These are phyloP conservation scores for Erpobdella octoculata DNA, from an alignment of 2,888 invertebrate species.

Conservation along the genomic window DNA sequence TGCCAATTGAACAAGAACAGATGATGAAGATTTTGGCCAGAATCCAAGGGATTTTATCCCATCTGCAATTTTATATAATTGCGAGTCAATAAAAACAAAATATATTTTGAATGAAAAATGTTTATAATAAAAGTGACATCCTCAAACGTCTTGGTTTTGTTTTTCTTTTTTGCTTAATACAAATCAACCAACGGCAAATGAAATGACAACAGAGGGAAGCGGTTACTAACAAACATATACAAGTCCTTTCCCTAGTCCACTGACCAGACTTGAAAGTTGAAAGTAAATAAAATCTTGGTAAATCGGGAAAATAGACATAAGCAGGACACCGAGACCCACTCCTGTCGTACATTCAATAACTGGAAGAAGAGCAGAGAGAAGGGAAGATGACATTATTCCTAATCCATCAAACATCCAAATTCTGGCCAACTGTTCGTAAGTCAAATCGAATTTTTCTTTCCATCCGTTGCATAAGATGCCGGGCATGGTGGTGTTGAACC, in stretches of 20 bases:
- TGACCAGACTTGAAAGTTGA: slow-evolving; percentile 9
- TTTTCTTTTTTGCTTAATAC: no score
- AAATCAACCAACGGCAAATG: no score
- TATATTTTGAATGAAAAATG: not conserved
- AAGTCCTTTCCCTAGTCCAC: slow-evolving; percentile 23
- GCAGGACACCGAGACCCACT: slow-evolving; percentile 11
- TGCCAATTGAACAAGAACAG: slow-evolving; percentile 14
- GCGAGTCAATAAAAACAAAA: no score
- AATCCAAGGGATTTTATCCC: not conserved
- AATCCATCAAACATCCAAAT: slow-evolving; percentile 26
- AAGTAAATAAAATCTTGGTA: slow-evolving; percentile 6
- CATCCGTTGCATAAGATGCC: slow-evolving; percentile 10
- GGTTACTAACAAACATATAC: slow-evolving; percentile 22
- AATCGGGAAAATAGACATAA: slow-evolving; percentile 15
- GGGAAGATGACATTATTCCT: slow-evolving; percentile 8
- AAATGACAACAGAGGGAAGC: no score
- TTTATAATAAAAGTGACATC: no score
- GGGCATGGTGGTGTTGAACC: not conserved
- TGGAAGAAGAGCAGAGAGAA: slow-evolving; percentile 2
- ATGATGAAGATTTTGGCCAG: slow-evolving; percentile 18
- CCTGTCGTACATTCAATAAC: not conserved
- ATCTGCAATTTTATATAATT: not conserved
- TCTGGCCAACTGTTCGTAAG: slow-evolving; percentile 3
- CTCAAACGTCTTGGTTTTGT: no score
- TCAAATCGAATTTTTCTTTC: slow-evolving; percentile 8